phyloP scores from a whole-genome alignment of 37 sponge, comb jelly and placozoan genomes.

The Amphimedon queenslandica region DNA sequence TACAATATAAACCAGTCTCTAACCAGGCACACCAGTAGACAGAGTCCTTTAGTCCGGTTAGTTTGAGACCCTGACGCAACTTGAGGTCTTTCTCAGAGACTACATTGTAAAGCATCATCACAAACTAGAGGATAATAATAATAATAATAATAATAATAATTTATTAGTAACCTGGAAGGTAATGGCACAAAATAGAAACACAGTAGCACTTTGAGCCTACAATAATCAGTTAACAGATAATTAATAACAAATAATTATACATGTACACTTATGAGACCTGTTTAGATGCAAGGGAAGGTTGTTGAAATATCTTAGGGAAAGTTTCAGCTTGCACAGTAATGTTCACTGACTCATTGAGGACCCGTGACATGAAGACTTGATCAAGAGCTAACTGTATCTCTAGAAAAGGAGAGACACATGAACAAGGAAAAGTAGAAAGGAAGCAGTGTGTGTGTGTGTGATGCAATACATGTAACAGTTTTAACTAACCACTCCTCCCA shows the following conservation, averaged over 20 bases:
- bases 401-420: too few relatives aligned
- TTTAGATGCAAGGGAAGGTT: constrained; percentile 34
- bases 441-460: background rate
- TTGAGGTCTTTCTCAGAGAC: constrained; percentile 82
- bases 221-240: background rate
- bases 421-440: too few relatives aligned
- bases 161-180: constrained; percentile 54
- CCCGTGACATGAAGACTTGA: constrained; percentile 45
- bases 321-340: constrained; percentile 22
- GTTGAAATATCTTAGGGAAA: constrained; percentile 58
- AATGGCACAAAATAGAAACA: constrained; percentile 78
- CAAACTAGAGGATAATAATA: constrained; percentile 37
- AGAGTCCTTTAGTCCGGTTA: constrained; percentile 81
- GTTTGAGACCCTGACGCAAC: constrained; percentile 78
- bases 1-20: background rate
- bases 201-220: constrained; percentile 55
- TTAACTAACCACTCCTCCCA: constrained; percentile 58
- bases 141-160: background rate
- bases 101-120: constrained; percentile 81
- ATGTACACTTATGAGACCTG: constrained; percentile 34
- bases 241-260: background rate
- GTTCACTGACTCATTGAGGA: constrained; percentile 24
- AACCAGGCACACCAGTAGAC: constrained; percentile 81
- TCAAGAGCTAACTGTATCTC: constrained; percentile 62
- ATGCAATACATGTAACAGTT: background rate